phyloP scores from a whole-genome alignment of 2,888 invertebrate species.

The Phyto melanocephala region DNA sequence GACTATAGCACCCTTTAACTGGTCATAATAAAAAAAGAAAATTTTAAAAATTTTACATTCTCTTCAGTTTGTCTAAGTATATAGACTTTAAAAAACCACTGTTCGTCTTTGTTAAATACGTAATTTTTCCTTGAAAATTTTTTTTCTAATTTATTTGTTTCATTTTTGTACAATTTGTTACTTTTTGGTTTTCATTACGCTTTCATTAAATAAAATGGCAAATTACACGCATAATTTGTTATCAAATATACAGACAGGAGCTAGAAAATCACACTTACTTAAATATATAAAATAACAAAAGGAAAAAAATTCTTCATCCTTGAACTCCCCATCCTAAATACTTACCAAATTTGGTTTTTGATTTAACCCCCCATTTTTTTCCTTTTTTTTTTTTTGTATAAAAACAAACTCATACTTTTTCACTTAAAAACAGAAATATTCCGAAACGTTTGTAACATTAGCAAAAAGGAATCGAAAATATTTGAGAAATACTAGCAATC shows the following conservation, averaged over 20 bases:
- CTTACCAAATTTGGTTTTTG: background rate
- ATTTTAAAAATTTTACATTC: too few species aligned
- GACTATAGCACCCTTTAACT: too few species aligned
- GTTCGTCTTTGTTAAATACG: too few species aligned
- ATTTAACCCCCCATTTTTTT: background rate
- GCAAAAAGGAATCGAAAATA: background rate
- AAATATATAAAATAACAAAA: background rate
- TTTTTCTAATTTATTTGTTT: conserved; percentile 34
- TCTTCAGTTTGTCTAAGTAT: too few species aligned
- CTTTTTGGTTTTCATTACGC: conserved; percentile 76
- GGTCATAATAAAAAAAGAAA: too few species aligned
- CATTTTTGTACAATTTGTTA: too few species aligned
- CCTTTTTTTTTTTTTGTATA: too few species aligned
- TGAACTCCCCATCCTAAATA: background rate
- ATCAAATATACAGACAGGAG: conserved; percentile 36
- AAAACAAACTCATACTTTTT: background rate
- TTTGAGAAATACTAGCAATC: background rate
- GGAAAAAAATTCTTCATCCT: background rate
- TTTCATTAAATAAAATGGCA: conserved; percentile 77
- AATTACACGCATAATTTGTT: conserved; percentile 77
- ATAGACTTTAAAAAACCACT: too few species aligned
- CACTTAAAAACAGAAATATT: background rate
- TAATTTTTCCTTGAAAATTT: background rate
- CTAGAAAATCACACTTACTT: conserved; percentile 37
- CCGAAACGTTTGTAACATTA: background rate